Base-by-base conservation (phyloP, 2,797 vertebrate genomes). In the Aulostomus chinensis region DNA sequence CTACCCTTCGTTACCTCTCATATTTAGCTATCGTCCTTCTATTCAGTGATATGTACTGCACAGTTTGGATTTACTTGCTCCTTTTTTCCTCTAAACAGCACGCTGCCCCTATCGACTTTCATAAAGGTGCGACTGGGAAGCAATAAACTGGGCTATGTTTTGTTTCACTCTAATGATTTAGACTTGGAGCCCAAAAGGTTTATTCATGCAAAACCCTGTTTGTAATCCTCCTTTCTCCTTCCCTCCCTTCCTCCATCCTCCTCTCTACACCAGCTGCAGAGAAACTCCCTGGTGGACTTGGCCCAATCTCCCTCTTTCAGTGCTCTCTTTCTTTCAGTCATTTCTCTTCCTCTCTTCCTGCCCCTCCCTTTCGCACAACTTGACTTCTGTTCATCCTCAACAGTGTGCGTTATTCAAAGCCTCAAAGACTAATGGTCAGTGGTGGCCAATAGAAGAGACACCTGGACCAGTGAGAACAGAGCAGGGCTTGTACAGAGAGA, bases 331-430 rank as follows among this genome's bases (percentile, higher is more conserved):
- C 80, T 79, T 87, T 88, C 60, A 76, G 29, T 59, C 32, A 13
- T n/a, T 68, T 61, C 63, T 81, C 81, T 84, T 86, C 84, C 86
- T 80, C 82, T 78, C 86, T 83, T 88, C 87, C 86, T 86, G 83
- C 61, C 39, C 46, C 66, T 64, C 65, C 49, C 58, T 64, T 58
- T 50, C 65, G 80, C 75, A 89, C 86, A 88, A 79, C 77, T 76
- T 80, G 74, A 77, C 83, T 80, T 83, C 68, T 88, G 84, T 86
- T 86, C 74, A 50, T 69, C 58, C 24, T 74, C 66, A 79, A 89
- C 81, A 86, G 70, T 67, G 75, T 63, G 61, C 13, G 47, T 83
- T 74, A 81, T 89, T 86, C 78, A 85, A 57, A 64, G 65, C 36
- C 56, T 85, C 66, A 85, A 87, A 79, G 77, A 68, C 55, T 69